These are phyloP conservation scores for Chloroceryle amazona DNA, from an alignment of 2,797 vertebrate genomes.

Conservation along the genomic window DNA sequence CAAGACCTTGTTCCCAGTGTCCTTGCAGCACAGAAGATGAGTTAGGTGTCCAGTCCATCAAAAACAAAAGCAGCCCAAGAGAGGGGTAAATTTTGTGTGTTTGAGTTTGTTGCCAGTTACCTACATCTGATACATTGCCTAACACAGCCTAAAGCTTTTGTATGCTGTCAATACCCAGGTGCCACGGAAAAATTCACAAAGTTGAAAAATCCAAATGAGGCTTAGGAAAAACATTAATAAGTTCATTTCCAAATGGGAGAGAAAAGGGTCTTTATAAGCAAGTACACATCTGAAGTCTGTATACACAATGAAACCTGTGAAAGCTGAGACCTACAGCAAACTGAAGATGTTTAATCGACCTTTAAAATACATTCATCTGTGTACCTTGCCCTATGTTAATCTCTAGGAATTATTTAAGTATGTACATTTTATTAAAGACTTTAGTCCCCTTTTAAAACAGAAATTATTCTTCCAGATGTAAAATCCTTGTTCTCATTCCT, in stretches of 20 bases:
- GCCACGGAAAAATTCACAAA: background rate
- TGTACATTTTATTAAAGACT: background rate
- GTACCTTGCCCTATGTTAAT: background rate
- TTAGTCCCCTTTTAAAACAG: background rate
- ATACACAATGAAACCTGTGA: background rate
- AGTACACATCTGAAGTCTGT: background rate
- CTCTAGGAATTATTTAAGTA: background rate
- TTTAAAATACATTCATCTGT: background rate
- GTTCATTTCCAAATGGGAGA: background rate
- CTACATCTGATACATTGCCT: background rate
- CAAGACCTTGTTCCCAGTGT: background rate
- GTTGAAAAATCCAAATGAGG: background rate
- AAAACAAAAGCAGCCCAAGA: background rate
- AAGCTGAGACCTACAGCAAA: constrained; percentile 15
- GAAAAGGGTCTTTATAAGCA: background rate
- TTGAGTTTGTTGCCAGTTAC: background rate
- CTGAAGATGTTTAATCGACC: background rate
- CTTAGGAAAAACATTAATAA: background rate
- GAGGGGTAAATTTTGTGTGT: background rate
- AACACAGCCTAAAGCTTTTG: background rate
- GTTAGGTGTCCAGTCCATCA: background rate
- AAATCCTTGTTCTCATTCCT: background rate
- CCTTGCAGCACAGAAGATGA: background rate
- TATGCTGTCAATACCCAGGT: background rate
- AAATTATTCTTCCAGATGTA: background rate